Evolutionary conservation across 1,140 invertebrate genomes (phyloP), one percentile per base, ranked within the genome.

Genomic region (Ooceraea biroi): DNA sequence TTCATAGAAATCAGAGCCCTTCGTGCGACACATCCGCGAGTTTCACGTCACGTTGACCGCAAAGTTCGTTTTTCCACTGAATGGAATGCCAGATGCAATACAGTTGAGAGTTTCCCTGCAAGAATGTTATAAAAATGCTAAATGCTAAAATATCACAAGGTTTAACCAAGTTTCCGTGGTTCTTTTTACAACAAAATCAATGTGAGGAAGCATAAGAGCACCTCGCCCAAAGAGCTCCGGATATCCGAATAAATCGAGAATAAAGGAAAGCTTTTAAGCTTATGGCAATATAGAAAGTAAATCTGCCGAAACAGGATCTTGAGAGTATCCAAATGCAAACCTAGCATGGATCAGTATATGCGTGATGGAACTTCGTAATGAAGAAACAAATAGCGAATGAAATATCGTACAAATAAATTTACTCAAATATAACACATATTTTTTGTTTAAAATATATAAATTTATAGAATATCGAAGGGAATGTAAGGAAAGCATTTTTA

Each of bases 261-360:
- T 36, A 36, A 36, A 36, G 36, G 5, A 44, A 80, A 46, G 50
- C 76, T 80, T 71, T 69, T 46, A 71, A 25, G 22, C 36, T 80
- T 69, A 71, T 69, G 41, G 50, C n/a, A 22, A 12, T 44, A 36
- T 36, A 7, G 11, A 68, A 30, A 44, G 8, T 68, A 30, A 5
- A 78, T 44, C 4, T 1, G 1, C 1, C 19, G 19, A 25, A 71
- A 71, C 19, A 50, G 41, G 12, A 71, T 71, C 30, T 36, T 66
- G 12, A 30, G n/a, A 77, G 30, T 25, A n/a, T 55, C 17, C n/a
- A 19, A 46, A 12, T 77, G 10, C 22, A 44, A n/a, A 14, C 57
- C n/a, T 27, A 14, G 12, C n/a, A n/a, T n/a, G n/a, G n/a, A n/a
- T n/a, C 30, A 14, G 7, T n/a, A 41, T 44, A 11, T 19, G 19